phyloP scores from a whole-genome alignment of 2,888 invertebrate genomes.

The Luperina nickerlii region DNA sequence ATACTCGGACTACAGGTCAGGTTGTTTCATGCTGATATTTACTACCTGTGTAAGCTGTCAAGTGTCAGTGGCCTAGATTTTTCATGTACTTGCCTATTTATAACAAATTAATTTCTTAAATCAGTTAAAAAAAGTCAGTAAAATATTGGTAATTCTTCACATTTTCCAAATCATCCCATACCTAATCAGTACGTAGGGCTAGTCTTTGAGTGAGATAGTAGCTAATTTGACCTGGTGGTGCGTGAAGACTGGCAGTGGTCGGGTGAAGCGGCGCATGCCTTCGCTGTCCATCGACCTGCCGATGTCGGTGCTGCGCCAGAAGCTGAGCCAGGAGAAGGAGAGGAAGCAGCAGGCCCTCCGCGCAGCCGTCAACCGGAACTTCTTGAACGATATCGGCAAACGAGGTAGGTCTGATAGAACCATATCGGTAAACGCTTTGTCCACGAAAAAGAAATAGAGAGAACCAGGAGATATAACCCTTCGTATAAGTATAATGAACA shows the following conservation, averaged over 20 bases:
- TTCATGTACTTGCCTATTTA: background rate
- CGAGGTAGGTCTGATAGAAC: constrained; percentile 83
- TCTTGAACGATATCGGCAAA: constrained; percentile 94
- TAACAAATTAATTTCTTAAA: background rate
- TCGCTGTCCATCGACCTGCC: constrained; percentile 96
- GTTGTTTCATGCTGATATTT: background rate
- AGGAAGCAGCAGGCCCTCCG: constrained; percentile 92
- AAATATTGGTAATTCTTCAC: background rate
- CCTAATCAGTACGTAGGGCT: background rate
- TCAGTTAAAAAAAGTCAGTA: background rate
- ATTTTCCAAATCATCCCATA: background rate
- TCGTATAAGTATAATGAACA: background rate
- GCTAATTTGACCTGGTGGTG: constrained; percentile 68
- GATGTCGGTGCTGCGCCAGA: constrained; percentile 95
- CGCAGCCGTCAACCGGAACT: constrained; percentile 91
- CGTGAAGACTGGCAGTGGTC: constrained; percentile 82
- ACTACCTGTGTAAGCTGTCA: background rate
- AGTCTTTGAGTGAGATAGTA: constrained; percentile 39
- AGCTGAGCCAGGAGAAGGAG: constrained; percentile 94
- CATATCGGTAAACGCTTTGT: background rate
- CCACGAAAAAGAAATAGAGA: constrained; percentile 1
- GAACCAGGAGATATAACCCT: background rate
- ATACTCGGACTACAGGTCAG: constrained; percentile 5
- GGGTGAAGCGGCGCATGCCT: constrained; percentile 91
- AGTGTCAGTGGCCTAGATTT: background rate